Percentiles rank a stretch among this genome's conserved stretches.
phyloP scores from a whole-genome alignment of 2,113 vertebrate species.

The Xiphophorus maculatus region DNA sequence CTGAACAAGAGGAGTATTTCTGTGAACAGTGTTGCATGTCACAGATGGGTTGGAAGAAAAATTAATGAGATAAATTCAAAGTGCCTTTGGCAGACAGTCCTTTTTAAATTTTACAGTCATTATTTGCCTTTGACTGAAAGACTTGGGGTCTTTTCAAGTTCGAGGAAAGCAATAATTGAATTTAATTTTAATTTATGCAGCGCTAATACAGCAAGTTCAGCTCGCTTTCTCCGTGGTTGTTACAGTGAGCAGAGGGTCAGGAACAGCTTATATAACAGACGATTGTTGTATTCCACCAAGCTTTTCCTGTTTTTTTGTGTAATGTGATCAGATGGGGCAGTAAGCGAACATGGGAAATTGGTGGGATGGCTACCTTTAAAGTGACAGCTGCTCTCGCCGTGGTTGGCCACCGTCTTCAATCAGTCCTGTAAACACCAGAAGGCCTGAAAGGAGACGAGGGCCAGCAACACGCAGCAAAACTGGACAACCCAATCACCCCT shows the following conservation, averaged over 20 bases:
- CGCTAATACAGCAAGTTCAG: neutral
- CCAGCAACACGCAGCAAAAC: constrained; percentile 52
- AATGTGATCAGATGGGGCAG: constrained; percentile 9
- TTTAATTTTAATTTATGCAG: neutral
- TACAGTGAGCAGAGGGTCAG: neutral
- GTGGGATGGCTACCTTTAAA: constrained; percentile 32
- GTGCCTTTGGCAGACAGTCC: constrained; percentile 17
- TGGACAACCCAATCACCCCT: constrained; percentile 35
- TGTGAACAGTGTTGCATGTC: constrained; percentile 36
- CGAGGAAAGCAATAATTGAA: constrained; percentile 6
- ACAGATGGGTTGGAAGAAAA: constrained; percentile 45
- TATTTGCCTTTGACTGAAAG: constrained; percentile 15
- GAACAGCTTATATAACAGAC: neutral
- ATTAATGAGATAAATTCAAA: constrained; percentile 20
- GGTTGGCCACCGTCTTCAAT: constrained; percentile 49
- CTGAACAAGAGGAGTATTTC: constrained; percentile 22
- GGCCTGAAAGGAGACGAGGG: constrained; percentile 49
- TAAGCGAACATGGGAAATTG: constrained; percentile 12
- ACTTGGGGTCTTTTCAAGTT: neutral
- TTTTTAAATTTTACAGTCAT: constrained; percentile 22
- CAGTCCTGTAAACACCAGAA: constrained; percentile 77
- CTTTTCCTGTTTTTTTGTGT: neutral
- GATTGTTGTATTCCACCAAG: neutral
- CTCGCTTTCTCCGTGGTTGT: neutral
- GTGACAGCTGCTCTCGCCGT: constrained; percentile 77